phyloP scores from a whole-genome alignment of 1,140 invertebrate genomes.

The Drosophila subobscura region DNA sequence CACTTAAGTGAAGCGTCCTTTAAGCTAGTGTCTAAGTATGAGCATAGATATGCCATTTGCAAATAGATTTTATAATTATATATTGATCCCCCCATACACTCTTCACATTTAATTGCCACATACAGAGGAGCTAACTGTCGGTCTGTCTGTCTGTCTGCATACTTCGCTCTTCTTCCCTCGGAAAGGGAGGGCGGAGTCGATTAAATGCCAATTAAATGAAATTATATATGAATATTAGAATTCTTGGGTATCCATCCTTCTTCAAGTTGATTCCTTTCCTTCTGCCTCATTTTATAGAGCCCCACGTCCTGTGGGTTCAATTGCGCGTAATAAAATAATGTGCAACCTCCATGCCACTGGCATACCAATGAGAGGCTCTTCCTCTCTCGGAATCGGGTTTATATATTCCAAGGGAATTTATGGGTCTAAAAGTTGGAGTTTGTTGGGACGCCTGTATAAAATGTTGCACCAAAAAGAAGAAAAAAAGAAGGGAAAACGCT shows the following conservation, averaged over 20 bases:
- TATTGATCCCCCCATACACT: no score
- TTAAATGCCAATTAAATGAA: slow-evolving; percentile 42
- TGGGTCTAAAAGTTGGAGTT: slow-evolving; percentile 13
- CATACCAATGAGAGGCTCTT: slow-evolving; percentile 62
- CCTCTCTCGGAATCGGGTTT: not conserved
- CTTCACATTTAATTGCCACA: no score
- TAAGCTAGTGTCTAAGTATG: no score
- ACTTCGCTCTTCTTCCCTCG: not conserved
- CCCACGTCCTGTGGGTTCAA: slow-evolving; percentile 55
- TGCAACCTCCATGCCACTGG: slow-evolving; percentile 65
- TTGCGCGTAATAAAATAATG: slow-evolving; percentile 79
- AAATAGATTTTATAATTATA: no score
- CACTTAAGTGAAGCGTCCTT: no score
- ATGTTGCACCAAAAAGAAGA: not conserved
- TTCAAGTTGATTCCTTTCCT: not conserved
- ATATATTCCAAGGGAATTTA: slow-evolving; percentile 17
- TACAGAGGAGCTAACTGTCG: no score
- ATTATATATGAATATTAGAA: slow-evolving; percentile 27
- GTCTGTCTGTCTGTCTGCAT: not conserved
- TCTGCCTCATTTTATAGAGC: slow-evolving; percentile 17
- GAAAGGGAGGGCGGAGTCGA: slow-evolving; percentile 13
- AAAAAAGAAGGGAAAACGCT: not conserved
- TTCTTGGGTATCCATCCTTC: not conserved
- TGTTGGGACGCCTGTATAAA: not conserved
- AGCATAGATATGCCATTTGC: no score